These are phyloP conservation scores for Acipenser oxyrinchus DNA, from an alignment of 2,797 vertebrate genomes.

Conservation along the genomic window DNA sequence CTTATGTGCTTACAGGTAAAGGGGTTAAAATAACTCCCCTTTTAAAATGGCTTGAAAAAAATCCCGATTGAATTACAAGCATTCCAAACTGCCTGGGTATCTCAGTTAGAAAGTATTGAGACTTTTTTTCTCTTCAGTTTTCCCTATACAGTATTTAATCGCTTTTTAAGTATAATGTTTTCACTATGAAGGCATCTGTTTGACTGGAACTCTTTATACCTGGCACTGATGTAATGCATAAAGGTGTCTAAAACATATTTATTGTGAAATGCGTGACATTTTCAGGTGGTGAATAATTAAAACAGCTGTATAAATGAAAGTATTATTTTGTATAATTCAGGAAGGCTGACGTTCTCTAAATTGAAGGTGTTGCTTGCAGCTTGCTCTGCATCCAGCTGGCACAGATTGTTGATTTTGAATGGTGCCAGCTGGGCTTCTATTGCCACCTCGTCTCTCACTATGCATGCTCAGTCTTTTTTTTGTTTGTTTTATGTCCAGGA, in stretches of 20 bases:
- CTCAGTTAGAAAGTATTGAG: too few species aligned
- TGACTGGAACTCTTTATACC: too few species aligned
- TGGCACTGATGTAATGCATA: too few species aligned
- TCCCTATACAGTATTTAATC: too few species aligned
- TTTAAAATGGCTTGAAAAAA: too few species aligned
- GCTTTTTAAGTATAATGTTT: too few species aligned
- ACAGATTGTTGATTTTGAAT: not conserved
- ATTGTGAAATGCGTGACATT: not conserved
- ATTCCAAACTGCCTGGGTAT: too few species aligned
- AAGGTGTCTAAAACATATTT: not conserved
- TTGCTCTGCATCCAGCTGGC: not conserved
- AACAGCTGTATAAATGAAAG: not conserved
- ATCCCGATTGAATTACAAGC: too few species aligned
- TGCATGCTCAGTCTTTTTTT: not conserved
- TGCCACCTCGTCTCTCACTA: not conserved
- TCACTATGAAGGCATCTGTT: too few species aligned
- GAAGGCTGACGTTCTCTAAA: not conserved
- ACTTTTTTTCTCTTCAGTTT: too few species aligned
- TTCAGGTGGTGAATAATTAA: not conserved
- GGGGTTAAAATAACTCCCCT: too few species aligned
- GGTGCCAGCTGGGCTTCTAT: conserved; percentile 14
- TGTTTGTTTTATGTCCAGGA: conserved; percentile 6
- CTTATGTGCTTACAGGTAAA: too few species aligned
- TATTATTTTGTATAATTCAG: not conserved
- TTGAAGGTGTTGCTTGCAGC: not conserved